Percentiles rank a stretch among this genome's conserved stretches.
Conservation (phyloP, 2,113 vertebrate genomes). For the Mus spicilegus region DNA sequence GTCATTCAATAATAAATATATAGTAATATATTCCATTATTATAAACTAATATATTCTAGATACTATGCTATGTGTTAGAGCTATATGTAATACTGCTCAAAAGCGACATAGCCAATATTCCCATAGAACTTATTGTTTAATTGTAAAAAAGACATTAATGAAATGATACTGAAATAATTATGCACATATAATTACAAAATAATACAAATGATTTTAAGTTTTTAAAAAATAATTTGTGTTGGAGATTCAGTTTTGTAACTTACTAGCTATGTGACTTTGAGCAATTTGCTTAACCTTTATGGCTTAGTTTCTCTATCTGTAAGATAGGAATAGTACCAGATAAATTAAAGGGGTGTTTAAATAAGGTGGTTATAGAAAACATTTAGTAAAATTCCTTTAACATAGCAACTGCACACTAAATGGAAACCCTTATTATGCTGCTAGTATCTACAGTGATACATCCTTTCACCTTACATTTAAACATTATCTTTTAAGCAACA, state of each 20-base stretch:
- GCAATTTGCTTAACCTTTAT: background rate
- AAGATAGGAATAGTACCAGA: background rate
- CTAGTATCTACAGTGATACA: background rate
- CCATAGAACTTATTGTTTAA: background rate
- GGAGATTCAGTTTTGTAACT: background rate
- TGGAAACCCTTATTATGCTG: background rate
- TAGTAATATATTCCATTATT: background rate
- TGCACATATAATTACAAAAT: background rate
- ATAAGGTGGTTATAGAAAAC: background rate
- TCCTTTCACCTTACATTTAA: background rate
- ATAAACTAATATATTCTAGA: background rate
- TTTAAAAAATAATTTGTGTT: background rate
- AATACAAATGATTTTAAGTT: constrained; percentile 1
- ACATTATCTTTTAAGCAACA: background rate
- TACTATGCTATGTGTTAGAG: background rate
- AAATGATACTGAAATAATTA: background rate
- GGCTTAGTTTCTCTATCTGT: background rate
- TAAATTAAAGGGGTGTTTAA: background rate
- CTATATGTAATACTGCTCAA: background rate
- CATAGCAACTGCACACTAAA: background rate
- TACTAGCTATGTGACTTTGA: background rate
- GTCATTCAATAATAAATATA: background rate
- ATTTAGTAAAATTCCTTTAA: background rate
- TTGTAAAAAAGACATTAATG: background rate
- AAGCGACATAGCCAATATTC: background rate